phyloP scores from a whole-genome alignment of 2,113 vertebrate genomes.

The Falco punctatus region DNA sequence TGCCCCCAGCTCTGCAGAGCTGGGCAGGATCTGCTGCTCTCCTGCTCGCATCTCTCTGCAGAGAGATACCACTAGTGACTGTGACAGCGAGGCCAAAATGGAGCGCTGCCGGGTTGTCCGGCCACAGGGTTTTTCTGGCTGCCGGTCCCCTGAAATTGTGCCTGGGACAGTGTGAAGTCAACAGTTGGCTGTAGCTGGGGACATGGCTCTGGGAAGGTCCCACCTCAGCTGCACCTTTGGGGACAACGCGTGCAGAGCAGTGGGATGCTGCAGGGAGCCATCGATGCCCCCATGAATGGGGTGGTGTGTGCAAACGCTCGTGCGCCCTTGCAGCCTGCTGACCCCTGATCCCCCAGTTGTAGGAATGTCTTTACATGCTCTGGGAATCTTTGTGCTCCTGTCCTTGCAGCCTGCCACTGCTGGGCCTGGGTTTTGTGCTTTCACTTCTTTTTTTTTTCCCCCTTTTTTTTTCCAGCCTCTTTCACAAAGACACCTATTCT shows the following conservation, averaged over 20 bases:
- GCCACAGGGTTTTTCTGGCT: background rate
- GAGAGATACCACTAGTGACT: background rate
- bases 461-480: background rate
- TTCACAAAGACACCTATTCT: slow-evolving; percentile 64
- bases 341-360: background rate
- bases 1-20: background rate
- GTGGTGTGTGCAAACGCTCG: accelerated
- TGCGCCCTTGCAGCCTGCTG: background rate
- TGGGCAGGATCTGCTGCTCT: background rate
- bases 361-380: background rate
- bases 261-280: background rate
- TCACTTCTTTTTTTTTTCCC: background rate
- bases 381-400: slow-evolving; percentile 19
- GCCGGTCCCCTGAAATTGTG: background rate
- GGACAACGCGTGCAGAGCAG: accelerated
- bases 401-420: background rate
- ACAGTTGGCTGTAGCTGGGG: background rate
- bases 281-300: background rate
- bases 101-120: accelerated
- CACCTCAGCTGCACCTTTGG: background rate
- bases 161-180: background rate
- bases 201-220: background rate
- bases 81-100: background rate
- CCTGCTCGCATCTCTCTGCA: background rate
- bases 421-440: background rate